Evolutionary conservation across 2,888 invertebrate genomes (phyloP), one percentile per base, ranked within the genome.

Genomic region (Hypena proboscidalis): DNA sequence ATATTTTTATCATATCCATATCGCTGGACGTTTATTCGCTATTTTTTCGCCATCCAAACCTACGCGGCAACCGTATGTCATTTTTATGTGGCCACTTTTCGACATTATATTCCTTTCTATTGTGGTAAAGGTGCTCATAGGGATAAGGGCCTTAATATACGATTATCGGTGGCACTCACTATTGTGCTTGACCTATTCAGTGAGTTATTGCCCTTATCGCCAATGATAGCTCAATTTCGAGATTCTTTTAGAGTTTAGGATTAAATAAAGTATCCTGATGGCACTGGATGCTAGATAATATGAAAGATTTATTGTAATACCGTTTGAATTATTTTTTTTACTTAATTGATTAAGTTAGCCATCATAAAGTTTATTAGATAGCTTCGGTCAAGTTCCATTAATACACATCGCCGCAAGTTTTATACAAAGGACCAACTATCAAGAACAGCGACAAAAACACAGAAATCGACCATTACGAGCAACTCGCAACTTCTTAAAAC

Each of bases 51-150:
- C 62, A 70, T 70, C 73, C 63, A 68, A 70, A 65, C 60, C 72
- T 70, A 61, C 72, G 66, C 67, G 71, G 73, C 64, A 76, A 80
- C 86, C 79, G 83, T 90, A 85, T 78, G 90, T 90, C 90, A 90
- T 90, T 90, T 90, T 90, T 90, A 90, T 90, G 86, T 85, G 85
- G 77, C 83, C 86, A 88, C 90, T 90, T 90, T 89, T 87, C 84
- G 83, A 79, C 87, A 80, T 89, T 90, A 90, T 90, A 90, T 90
- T 86, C 90, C 74, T 78, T 88, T 85, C 88, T 74, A 88, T 89
- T 90, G 90, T 89, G 81, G 83, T 77, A 78, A 80, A 88, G 89
- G 90, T 87, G 87, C 87, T 88, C 80, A 70, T 68, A 83, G 85
- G 90, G 90, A 90, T 90, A 88, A 89, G 88, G 86, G 83, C 83